phyloP scores from a whole-genome alignment of 2,113 vertebrate genomes.

The Scartelaos histophorus region DNA sequence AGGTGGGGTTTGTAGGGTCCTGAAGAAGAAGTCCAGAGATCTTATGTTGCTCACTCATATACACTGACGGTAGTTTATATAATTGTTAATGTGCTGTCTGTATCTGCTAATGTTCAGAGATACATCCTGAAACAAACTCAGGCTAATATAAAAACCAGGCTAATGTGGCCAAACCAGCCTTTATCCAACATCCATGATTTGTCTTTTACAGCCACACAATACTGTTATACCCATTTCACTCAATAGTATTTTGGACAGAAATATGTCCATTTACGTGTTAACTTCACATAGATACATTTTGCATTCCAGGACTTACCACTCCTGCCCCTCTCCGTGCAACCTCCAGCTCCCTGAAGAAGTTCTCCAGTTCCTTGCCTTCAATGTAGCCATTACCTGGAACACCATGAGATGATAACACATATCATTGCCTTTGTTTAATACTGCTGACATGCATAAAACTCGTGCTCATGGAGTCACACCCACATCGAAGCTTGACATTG shows the following conservation, averaged over 20 bases:
- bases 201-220: neutral
- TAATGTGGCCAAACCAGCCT: neutral
- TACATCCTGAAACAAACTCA: neutral
- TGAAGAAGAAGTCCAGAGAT: conserved; percentile 51
- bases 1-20: conserved; percentile 84
- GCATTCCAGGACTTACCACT: conserved; percentile 82
- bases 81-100: neutral
- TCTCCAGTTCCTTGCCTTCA: conserved; percentile 97
- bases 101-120: neutral
- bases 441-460: conserved; percentile 13
- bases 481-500: conserved; percentile 4
- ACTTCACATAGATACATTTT: neutral
- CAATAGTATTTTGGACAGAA: neutral
- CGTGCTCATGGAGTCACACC: conserved; percentile 15
- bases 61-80: neutral
- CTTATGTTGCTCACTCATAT: neutral
- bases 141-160: neutral
- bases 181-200: neutral
- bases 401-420: neutral
- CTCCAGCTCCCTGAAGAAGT: conserved; percentile 95
- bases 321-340: conserved; percentile 88
- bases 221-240: neutral
- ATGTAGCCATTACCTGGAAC: conserved; percentile 94
- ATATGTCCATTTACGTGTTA: neutral
- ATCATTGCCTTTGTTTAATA: neutral